Evolutionary conservation across 2,113 vertebrate genomes (phyloP).

Genomic region (Hypomesus transpacificus): DNA sequence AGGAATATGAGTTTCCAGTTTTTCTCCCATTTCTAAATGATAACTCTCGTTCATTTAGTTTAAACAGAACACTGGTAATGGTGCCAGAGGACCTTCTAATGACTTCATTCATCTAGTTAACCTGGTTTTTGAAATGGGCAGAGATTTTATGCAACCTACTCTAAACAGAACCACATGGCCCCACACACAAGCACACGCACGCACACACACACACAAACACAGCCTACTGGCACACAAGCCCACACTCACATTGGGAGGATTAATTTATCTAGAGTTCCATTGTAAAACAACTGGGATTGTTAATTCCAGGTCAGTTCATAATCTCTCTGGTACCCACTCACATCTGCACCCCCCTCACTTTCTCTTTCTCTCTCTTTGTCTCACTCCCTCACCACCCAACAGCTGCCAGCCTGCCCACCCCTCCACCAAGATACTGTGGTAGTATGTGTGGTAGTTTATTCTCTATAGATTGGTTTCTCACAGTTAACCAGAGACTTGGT

Average conservation of each 20-base stretch:
- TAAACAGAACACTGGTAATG: no score
- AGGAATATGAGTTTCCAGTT: no score
- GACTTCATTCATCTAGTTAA: no score
- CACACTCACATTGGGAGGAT: constrained; percentile 31
- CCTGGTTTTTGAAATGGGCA: no score
- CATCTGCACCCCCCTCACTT: constrained; percentile 59
- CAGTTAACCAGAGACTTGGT: no score
- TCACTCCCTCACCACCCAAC: background rate
- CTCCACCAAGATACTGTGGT: background rate
- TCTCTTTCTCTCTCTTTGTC: no score
- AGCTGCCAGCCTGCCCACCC: background rate
- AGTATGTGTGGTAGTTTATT: background rate
- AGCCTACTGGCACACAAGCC: background rate
- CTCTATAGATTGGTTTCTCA: background rate
- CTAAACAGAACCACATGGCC: no score
- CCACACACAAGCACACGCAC: no score
- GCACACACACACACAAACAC: background rate
- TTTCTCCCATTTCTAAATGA: no score
- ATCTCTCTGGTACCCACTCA: constrained; percentile 66
- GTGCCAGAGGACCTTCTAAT: no score
- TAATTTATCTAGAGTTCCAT: constrained; percentile 21
- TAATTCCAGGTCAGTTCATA: constrained; percentile 71
- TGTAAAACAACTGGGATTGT: constrained; percentile 42
- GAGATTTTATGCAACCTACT: no score
- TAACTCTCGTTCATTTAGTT: no score